A percentile compares a stretch with the other conserved stretches of the same genome.
phyloP scores from a whole-genome alignment of 2,888 invertebrate genomes.

The Eupithecia tripunctaria region DNA sequence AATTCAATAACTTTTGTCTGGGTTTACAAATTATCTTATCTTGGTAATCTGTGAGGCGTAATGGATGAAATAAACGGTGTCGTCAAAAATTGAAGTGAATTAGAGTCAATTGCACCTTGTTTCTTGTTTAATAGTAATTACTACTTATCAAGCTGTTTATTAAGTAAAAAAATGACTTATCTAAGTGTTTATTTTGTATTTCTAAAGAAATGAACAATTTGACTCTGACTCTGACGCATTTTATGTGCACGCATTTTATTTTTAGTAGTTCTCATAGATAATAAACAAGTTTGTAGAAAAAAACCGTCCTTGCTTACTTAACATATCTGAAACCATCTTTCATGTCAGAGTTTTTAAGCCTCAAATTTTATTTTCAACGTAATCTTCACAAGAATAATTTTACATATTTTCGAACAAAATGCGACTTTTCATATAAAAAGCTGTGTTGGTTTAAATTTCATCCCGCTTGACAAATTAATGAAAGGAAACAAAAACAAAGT shows the following conservation, averaged over 20 bases:
- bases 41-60: neutral
- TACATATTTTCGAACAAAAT: constrained; percentile 14
- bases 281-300: neutral
- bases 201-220: too few relatives aligned
- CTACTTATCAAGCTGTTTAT: too few relatives aligned
- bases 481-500: constrained; percentile 37
- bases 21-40: constrained; percentile 5
- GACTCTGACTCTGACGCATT: too few relatives aligned
- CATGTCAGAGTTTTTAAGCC: neutral
- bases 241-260: too few relatives aligned
- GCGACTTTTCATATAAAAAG: constrained; percentile 15
- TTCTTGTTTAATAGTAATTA: too few relatives aligned
- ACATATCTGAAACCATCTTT: neutral
- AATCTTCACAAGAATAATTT: constrained; percentile 4
- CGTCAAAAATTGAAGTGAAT: too few relatives aligned
- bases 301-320: neutral
- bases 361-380: neutral
- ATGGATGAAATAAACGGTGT: constrained; percentile 12
- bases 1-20: constrained; percentile 21
- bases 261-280: neutral
- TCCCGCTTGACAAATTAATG: constrained; percentile 38
- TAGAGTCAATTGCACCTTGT: too few relatives aligned
- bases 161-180: too few relatives aligned
- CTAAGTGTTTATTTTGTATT: too few relatives aligned
- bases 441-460: constrained; percentile 31